Evolutionary conservation across 2,113 vertebrate genomes (phyloP).

Genomic region (Spilogale gracilis): DNA sequence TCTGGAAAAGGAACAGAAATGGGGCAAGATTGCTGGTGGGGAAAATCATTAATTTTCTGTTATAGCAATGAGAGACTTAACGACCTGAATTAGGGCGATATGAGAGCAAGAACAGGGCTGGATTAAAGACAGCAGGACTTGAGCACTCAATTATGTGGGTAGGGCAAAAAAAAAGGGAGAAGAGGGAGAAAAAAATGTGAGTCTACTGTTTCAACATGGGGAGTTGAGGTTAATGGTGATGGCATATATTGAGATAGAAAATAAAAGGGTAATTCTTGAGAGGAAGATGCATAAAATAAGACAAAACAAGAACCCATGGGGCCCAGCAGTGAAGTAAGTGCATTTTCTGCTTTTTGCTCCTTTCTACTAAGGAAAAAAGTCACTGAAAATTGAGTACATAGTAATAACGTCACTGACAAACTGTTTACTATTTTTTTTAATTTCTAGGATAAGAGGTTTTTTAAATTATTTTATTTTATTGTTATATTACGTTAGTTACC

Average conservation of each 20-base stretch:
- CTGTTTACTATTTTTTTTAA: neutral
- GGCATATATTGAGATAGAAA: neutral
- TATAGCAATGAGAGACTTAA: neutral
- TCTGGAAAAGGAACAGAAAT: neutral
- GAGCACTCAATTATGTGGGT: neutral
- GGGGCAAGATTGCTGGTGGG: neutral
- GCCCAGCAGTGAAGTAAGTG: neutral
- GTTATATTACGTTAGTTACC: too few species aligned
- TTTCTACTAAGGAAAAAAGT: neutral
- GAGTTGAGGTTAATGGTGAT: neutral
- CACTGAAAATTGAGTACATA: neutral
- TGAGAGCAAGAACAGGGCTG: neutral
- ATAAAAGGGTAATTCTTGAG: neutral
- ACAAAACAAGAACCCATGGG: neutral
- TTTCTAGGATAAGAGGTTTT: too few species aligned
- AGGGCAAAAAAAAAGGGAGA: neutral
- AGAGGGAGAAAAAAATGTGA: neutral
- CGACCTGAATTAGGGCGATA: neutral
- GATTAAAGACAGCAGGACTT: neutral
- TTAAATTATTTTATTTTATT: too few species aligned
- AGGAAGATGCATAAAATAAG: neutral
- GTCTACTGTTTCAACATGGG: neutral
- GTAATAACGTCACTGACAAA: neutral
- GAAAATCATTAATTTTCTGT: neutral
- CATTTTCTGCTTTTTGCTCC: neutral